Base-by-base conservation (phyloP, 2,888 invertebrate species). In the Silvanus unidentatus region DNA sequence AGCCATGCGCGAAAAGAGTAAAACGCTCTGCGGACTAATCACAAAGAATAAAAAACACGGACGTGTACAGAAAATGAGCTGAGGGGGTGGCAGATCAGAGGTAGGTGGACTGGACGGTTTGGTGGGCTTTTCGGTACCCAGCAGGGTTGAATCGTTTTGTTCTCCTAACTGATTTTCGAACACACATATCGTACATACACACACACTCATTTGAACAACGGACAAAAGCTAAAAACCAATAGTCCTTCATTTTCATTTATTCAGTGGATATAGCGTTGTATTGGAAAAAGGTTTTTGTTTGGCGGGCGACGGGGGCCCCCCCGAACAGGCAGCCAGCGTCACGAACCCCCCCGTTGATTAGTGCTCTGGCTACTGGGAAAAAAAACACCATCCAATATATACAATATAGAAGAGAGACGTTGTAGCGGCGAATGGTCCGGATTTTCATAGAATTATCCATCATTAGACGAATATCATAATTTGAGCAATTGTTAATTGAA, bases 221-320 rank as follows among this genome's bases (percentile, higher is more conserved):
- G 65, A 71, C 71, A 72, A 72, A 71, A 71, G 71, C 70, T 68
- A 70, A 72, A 72, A 72, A 72, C 71, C 71, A 72, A 71, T 72
- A 70, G 70, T 70, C 70, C 71, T 71, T 71, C 71, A 70, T 72
- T 71, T 71, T 71, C 71, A 72, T 72, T 72, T 71, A 71, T 71
- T 72, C 69, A 68, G 66, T 65, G 64, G 65, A 66, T 66, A n/a
- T n/a, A 66, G 65, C 64, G 69, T 65, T 69, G 69, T 70, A 70
- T 70, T 70, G 70, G 70, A 69, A 70, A 71, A 70, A 68, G 67
- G 68, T 70, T 70, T 70, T 69, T 69, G 64, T 69, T 68, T 66
- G 63, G 63, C 58, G 60, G 63, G 54, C 53, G 60, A 59, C 57
- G 47, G 41, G 48, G 58, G 52, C 41, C 27, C 16, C 32, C 27